Conservation (phyloP, 1,140 invertebrate species). For the Temnothorax longispinosus region DNA sequence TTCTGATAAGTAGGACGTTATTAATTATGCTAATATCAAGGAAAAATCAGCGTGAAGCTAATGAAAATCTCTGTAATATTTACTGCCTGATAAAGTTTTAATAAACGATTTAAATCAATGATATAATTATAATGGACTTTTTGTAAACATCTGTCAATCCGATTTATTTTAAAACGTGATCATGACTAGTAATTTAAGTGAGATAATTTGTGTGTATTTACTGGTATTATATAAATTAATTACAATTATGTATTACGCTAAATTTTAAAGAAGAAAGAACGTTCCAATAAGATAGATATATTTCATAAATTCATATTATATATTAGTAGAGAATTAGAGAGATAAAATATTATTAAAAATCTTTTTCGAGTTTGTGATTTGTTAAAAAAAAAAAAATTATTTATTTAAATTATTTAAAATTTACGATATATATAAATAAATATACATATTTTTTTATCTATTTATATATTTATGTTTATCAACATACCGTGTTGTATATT, state of each 20-base stretch:
- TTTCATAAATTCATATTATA: too few relatives aligned
- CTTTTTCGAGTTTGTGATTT: too few relatives aligned
- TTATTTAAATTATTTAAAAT: too few relatives aligned
- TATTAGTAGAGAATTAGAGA: too few relatives aligned
- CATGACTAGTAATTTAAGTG: background rate
- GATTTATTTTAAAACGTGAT: background rate
- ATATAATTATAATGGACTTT: background rate
- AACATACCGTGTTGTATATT: too few relatives aligned
- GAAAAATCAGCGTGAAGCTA: background rate
- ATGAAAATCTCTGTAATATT: slow-evolving; percentile 56
- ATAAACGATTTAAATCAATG: slow-evolving; percentile 30
- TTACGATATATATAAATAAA: too few relatives aligned
- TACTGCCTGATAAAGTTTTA: slow-evolving; percentile 69
- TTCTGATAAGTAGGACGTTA: slow-evolving; percentile 1
- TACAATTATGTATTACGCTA: background rate
- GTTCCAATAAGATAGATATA: background rate
- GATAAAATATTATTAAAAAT: too few relatives aligned
- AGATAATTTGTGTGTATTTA: background rate
- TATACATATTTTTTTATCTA: too few relatives aligned
- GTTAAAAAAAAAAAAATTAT: too few relatives aligned
- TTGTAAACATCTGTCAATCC: background rate
- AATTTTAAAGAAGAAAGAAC: background rate
- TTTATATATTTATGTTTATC: too few relatives aligned
- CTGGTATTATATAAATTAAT: background rate
- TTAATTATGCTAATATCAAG: slow-evolving; percentile 16